Evolutionary conservation across 2,888 invertebrate genomes (phyloP), one percentile per base, ranked within the genome.

Genomic region (Serripes groenlandicus): DNA sequence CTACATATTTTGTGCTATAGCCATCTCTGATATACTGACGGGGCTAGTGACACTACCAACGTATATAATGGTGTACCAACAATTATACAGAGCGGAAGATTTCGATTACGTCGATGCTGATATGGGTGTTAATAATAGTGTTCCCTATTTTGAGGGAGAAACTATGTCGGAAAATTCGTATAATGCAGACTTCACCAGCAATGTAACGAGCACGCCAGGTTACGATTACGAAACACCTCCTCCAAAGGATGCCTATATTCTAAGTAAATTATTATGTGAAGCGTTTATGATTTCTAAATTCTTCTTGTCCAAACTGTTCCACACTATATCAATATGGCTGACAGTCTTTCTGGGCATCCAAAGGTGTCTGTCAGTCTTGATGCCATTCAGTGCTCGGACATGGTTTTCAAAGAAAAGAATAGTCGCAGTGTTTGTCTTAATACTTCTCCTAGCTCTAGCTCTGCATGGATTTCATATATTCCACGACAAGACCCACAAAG

Each of bases 261-360:
- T 66, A n/a, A n/a, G n/a, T n/a, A 56, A 71, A 35, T 2, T 35
- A 0, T 49, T 75, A 18, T 83, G 83, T 28, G 70, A 74, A 3
- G 28, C 64, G 15, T 83, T 77, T 15, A 83, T 80, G 80, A 42
- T 80, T 15, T 77, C 80, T 0, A 83, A 80, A 37, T 83, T 71
- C 37, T 82, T 79, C 54, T 28, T 88, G 0, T 81, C 86, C 11
- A 75, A 72, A n/a, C 78, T 78, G 32, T 87, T 86, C 42, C 85
- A 88, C 62, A 84, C 84, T 2, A 60, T 79, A 3, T 89, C 89
- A 7, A 85, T 85, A 58, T 89, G 82, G 83, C 78, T 88, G 42
- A 89, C 88, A n/a, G 56, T 81, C 3, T 73, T 83, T 32, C 81
- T 89, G 4, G 89, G 81, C 0, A 52, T 85, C 15, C 88, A 88